Evolutionary conservation across 2,888 invertebrate species (phyloP).

Genomic region (Hoplodrina ambigua): DNA sequence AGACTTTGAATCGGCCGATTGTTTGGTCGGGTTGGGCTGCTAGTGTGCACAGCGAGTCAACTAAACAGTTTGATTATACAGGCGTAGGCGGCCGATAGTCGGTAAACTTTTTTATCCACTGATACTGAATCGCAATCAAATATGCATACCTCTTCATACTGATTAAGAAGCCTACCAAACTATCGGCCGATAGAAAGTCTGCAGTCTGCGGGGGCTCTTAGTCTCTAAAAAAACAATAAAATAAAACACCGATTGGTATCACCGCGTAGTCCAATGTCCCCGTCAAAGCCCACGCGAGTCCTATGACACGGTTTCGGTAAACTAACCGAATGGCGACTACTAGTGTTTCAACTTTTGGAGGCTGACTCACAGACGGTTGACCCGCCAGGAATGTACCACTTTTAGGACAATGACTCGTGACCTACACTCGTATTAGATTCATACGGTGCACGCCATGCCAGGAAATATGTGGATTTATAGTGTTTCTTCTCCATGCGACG

Average conservation of each 20-base stretch:
- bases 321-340: slow-evolving; percentile 25
- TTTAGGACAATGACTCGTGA: slow-evolving; percentile 78
- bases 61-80: no score
- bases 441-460: slow-evolving; percentile 33
- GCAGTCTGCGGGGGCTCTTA: not conserved
- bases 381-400: slow-evolving; percentile 73
- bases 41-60: no score
- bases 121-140: no score
- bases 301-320: slow-evolving; percentile 64
- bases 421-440: slow-evolving; percentile 60
- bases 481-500: slow-evolving; percentile 11
- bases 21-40: no score
- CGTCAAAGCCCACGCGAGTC: slow-evolving; percentile 56
- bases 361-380: slow-evolving; percentile 66
- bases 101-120: no score
- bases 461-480: slow-evolving; percentile 24
- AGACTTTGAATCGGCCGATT: no score
- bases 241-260: slow-evolving; percentile 35
- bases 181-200: no score
- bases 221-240: no score
- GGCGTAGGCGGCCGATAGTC: no score
- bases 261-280: slow-evolving; percentile 35
- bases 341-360: slow-evolving; percentile 52
- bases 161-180: no score
- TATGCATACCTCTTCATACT: no score